These are phyloP conservation scores for Drosophila acutilabella DNA, from an alignment of 2,888 invertebrate species.

Conservation along the genomic window DNA sequence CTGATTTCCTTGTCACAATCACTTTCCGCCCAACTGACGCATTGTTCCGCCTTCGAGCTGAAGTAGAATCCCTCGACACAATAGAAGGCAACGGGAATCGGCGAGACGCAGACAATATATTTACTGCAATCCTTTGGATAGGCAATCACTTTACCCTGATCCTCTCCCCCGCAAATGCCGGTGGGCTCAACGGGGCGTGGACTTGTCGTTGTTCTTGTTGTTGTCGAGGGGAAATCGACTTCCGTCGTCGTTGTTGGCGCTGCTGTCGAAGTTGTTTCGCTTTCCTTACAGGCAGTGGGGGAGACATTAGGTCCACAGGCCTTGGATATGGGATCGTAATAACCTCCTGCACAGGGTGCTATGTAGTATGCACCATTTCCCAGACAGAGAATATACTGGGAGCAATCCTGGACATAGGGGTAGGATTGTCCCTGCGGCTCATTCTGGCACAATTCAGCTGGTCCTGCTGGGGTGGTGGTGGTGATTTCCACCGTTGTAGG, in stretches of 20 bases:
- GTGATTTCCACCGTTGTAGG: conserved; percentile 40
- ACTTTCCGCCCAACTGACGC: conserved; percentile 53
- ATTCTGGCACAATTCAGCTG: conserved; percentile 53
- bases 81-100: conserved; percentile 76
- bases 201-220: conserved; percentile 32
- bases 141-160: conserved; percentile 62
- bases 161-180: conserved; percentile 57
- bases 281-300: conserved; percentile 60
- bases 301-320: conserved; percentile 65
- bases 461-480: conserved; percentile 42
- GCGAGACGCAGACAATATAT: conserved; percentile 73
- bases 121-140: conserved; percentile 75
- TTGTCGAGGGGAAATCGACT: conserved; percentile 33
- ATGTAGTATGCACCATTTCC: conserved; percentile 46
- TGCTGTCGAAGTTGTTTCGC: conserved; percentile 33
- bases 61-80: conserved; percentile 67
- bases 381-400: conserved; percentile 59
- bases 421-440: conserved; percentile 35
- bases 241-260: conserved; percentile 43
- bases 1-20: conserved; percentile 58
- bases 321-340: conserved; percentile 63
- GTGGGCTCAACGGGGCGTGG: conserved; percentile 14
- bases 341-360: conserved; percentile 56
- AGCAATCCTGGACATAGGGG: conserved; percentile 63
- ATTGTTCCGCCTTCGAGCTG: conserved; percentile 50